Base-by-base conservation (phyloP, 2,888 invertebrate genomes). In the Branchellion lobata region DNA sequence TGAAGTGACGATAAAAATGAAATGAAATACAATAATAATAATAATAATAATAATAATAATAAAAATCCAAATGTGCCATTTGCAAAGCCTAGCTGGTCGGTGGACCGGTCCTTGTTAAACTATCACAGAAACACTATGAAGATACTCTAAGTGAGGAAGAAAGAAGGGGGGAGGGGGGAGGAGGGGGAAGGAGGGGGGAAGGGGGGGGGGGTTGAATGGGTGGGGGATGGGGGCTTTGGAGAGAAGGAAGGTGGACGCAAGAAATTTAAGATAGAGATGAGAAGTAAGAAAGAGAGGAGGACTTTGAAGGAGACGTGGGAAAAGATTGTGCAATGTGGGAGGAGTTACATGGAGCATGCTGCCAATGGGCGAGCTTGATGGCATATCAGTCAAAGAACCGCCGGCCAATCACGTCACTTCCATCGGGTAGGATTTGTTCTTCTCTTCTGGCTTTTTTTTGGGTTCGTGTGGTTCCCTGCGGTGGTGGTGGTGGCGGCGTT, bases 371-470 rank as follows among this genome's bases (percentile, higher is more conserved):
- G 61, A 5, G 3, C 3, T 14, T 5, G 24, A 57, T 3, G 3
- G 24, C 21, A 3, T 24, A n/a, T 57, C 61, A 57, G 21, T 57
- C 61, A 57, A 57, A 18, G 3, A 24, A n/a, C 53, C 40, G 27
- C 3, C 18, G 14, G 14, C n/a, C 3, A 40, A 75, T 75, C 75
- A 75, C 8, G 75, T 75, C 31, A 75, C 75, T 51, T 75, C 75
- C 75, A 75, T 75, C 18, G 75, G 47, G n/a, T 47, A 75, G 36
- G 75, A 47, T 29, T 75, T 75, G 33, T 47, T 75, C 33, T 75
- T 75, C n/a, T 75, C 75, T 53, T 75, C 75, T 40, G 75, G 33
- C 18, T 40, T 51, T 47, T 75, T 40, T 47, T 47, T 31, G 0
- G 53, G 29, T 31, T 75, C 75, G 21, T n/a, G 31, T 8, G 53